A percentile compares a stretch with the other conserved stretches of the same genome.
phyloP scores from a whole-genome alignment of 1,140 invertebrate genomes.

The Cyclargus thomasi region DNA sequence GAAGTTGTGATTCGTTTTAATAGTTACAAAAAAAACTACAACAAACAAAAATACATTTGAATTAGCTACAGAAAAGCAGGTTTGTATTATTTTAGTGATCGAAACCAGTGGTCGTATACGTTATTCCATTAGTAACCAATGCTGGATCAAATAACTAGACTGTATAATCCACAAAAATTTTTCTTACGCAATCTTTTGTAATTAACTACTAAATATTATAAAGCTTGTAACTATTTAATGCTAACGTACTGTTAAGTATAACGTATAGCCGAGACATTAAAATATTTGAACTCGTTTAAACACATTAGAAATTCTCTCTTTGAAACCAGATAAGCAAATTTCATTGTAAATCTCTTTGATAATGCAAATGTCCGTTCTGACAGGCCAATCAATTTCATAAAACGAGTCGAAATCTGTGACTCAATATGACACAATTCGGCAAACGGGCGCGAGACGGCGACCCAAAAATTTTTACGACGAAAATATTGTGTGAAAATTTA shows the following conservation, averaged over 20 bases:
- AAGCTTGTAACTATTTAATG: background rate
- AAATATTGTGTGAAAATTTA: conserved; percentile 7
- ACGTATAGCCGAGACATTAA: background rate
- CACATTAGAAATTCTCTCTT: background rate
- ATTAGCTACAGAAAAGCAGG: too few species aligned
- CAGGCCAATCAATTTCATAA: background rate
- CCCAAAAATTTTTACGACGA: conserved; percentile 11
- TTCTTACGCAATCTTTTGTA: background rate
- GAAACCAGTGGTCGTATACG: too few species aligned
- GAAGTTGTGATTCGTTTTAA: too few species aligned
- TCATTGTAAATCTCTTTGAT: background rate
- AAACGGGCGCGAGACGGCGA: conserved; percentile 1
- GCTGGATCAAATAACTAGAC: too few species aligned
- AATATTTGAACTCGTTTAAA: background rate
- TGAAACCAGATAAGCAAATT: background rate
- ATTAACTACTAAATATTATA: background rate
- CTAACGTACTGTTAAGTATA: background rate
- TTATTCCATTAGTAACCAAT: too few species aligned
- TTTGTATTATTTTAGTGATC: too few species aligned
- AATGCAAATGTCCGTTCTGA: background rate
- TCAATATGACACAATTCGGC: conserved; percentile 3
- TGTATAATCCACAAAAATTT: too few species aligned
- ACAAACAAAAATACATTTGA: too few species aligned
- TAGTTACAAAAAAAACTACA: too few species aligned
- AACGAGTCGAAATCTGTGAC: background rate